A percentile compares a stretch with the other conserved stretches of the same genome.
Conservation (phyloP, 2,888 invertebrate species). For the Ligdia adustata region DNA sequence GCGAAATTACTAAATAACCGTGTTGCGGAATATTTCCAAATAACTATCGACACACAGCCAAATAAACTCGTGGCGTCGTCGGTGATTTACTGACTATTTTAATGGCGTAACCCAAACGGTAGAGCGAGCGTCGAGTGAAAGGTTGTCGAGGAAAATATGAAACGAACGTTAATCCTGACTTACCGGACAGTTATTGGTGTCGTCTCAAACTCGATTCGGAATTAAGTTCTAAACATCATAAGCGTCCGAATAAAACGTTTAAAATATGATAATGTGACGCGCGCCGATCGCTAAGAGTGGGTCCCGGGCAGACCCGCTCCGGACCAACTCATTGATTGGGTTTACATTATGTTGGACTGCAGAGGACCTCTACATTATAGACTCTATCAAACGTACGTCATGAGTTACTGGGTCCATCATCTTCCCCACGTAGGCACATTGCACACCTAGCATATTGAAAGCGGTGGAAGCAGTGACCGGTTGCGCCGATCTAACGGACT, state of each 20-base stretch:
- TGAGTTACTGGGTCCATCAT: background rate
- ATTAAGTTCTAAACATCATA: slow-evolving; percentile 58
- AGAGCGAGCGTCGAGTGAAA: slow-evolving; percentile 40
- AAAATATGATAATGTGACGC: slow-evolving; percentile 53
- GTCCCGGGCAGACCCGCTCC: slow-evolving; percentile 38
- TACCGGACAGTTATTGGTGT: slow-evolving; percentile 56
- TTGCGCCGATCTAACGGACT: background rate
- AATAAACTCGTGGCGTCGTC: slow-evolving; percentile 22
- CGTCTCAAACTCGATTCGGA: slow-evolving; percentile 49
- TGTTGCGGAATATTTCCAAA: slow-evolving; percentile 34
- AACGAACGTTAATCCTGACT: slow-evolving; percentile 56
- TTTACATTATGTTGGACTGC: slow-evolving; percentile 44
- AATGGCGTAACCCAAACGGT: slow-evolving; percentile 12
- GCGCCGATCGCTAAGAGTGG: slow-evolving; percentile 38
- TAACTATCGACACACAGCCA: slow-evolving; percentile 28
- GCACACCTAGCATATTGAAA: too few species aligned
- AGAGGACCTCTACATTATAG: slow-evolving; percentile 35
- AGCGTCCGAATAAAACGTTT: slow-evolving; percentile 50
- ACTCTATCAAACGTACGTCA: slow-evolving; percentile 25
- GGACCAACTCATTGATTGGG: slow-evolving; percentile 49
- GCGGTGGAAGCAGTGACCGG: background rate
- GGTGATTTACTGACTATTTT: slow-evolving; percentile 15
- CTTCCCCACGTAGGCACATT: background rate
- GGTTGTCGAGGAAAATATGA: slow-evolving; percentile 45
- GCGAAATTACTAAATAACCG: background rate